Percentiles rank a stretch among this genome's conserved stretches.
These are phyloP conservation scores for Polyommatus iphigenia DNA, from an alignment of 2,888 invertebrate species.

Conservation along the genomic window DNA sequence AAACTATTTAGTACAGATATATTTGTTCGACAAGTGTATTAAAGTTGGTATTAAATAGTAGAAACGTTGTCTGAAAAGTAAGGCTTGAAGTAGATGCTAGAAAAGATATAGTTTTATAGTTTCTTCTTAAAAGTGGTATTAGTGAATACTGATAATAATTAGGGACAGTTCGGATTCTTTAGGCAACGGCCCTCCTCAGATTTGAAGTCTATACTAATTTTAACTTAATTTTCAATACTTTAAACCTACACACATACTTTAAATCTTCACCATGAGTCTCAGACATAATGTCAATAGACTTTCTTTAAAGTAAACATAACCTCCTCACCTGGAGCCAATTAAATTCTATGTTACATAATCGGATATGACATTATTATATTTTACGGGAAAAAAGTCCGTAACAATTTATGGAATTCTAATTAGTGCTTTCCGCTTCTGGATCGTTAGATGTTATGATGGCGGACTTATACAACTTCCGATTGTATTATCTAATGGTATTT, in stretches of 20 bases:
- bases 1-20: neutral
- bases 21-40: no score
- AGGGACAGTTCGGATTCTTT: no score
- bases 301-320: neutral
- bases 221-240: no score
- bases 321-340: neutral
- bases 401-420: constrained; percentile 4
- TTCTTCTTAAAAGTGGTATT: no score
- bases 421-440: neutral
- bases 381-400: neutral
- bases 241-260: no score
- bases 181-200: no score
- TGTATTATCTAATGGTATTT: constrained; percentile 9
- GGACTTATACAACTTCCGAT: constrained; percentile 1
- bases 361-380: neutral
- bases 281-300: neutral
- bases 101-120: no score
- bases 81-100: no score
- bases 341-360: neutral
- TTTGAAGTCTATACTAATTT: no score
- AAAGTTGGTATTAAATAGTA: no score
- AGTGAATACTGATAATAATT: no score
- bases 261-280: neutral
- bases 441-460: neutral
- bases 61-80: no score